Evolutionary conservation across 2,797 vertebrate genomes (phyloP).

Genomic region (Pangasius djambal): DNA sequence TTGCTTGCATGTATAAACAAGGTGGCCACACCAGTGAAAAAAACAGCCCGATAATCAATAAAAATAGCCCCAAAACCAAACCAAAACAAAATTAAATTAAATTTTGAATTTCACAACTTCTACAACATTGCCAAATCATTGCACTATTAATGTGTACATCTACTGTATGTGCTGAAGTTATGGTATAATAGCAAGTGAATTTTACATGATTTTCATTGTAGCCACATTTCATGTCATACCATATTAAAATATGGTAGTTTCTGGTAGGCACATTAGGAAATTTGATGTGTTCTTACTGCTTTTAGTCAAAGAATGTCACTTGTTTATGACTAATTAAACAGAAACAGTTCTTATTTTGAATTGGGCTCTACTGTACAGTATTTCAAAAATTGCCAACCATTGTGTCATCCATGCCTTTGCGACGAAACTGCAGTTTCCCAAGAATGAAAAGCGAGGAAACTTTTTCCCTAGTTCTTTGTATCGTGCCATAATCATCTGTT

Average conservation of each 20-base stretch:
- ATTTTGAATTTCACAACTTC: background rate
- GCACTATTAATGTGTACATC: too few relatives aligned
- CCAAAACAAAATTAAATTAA: background rate
- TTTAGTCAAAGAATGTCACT: background rate
- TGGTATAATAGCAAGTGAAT: background rate
- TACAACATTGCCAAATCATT: background rate
- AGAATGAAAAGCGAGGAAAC: background rate
- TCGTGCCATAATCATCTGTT: slow-evolving; percentile 31
- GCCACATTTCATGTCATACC: background rate
- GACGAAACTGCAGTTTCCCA: background rate
- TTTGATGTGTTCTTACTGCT: background rate
- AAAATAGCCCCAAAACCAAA: background rate
- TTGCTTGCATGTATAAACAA: background rate
- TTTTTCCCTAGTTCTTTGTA: slow-evolving; percentile 24
- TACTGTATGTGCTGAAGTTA: background rate
- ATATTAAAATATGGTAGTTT: background rate
- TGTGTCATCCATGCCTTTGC: slow-evolving; percentile 4
- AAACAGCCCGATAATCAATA: background rate
- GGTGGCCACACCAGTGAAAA: background rate
- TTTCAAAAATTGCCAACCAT: background rate
- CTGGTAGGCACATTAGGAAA: too few relatives aligned
- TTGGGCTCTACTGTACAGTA: background rate
- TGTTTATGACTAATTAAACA: background rate
- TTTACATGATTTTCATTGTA: background rate
- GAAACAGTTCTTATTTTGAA: background rate